Evolutionary conservation across 2,888 invertebrate species (phyloP).

Genomic region (Conistra vaccinii): DNA sequence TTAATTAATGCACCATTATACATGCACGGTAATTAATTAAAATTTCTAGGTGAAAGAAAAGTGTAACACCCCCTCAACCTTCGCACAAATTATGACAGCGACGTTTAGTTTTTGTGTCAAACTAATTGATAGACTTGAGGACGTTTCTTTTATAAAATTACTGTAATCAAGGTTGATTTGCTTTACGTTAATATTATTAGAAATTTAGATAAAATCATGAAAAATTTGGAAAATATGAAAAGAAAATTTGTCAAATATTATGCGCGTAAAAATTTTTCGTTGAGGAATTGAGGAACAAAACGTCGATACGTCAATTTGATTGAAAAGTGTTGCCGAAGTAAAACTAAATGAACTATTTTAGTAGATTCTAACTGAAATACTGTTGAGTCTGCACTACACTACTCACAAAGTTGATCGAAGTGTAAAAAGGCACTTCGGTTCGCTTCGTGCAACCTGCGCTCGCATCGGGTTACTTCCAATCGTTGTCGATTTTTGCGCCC

Average conservation of each 20-base stretch:
- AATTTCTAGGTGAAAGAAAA: constrained; percentile 43
- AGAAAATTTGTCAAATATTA: not conserved
- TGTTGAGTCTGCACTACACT: not conserved
- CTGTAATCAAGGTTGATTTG: not conserved
- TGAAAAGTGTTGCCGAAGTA: not conserved
- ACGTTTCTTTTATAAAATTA: not conserved
- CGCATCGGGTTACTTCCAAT: too few species aligned
- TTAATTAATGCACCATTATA: constrained; percentile 60
- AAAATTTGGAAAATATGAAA: not conserved
- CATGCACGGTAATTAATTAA: constrained; percentile 43
- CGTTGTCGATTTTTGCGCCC: too few species aligned
- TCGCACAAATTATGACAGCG: constrained; percentile 55
- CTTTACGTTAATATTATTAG: not conserved
- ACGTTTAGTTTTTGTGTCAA: constrained; percentile 55
- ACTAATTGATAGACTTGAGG: not conserved
- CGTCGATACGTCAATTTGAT: constrained; percentile 13
- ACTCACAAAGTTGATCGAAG: too few species aligned
- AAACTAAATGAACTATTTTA: not conserved
- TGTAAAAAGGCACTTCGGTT: too few species aligned
- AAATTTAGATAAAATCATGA: too few species aligned
- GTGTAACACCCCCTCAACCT: constrained; percentile 50
- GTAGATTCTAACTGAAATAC: not conserved
- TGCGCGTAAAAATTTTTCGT: not conserved
- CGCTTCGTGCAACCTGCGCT: too few species aligned
- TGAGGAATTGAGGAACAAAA: constrained; percentile 3